phyloP scores from a whole-genome alignment of 2,888 invertebrate species.

The Ectemnius cavifrons region DNA sequence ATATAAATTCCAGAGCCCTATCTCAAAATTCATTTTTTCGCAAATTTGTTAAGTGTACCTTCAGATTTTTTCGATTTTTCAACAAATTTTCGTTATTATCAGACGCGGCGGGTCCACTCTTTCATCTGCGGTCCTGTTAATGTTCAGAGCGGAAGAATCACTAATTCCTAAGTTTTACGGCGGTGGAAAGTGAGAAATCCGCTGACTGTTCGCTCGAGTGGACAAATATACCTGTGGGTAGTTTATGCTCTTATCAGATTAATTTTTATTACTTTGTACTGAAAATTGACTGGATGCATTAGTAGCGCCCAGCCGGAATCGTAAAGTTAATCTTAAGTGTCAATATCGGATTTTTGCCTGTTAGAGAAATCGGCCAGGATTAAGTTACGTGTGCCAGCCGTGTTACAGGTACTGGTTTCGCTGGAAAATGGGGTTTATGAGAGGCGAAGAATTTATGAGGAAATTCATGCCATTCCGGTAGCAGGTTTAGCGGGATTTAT shows the following conservation, averaged over 20 bases:
- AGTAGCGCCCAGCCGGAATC: conserved; percentile 2
- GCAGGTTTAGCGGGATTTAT: conserved; percentile 3
- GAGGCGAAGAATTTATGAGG: not conserved
- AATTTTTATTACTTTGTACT: not conserved
- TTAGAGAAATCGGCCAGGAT: conserved; percentile 1
- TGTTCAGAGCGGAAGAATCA: too few species aligned
- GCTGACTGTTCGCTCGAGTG: too few species aligned
- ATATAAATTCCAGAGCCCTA: too few species aligned
- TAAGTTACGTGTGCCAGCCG: too few species aligned
- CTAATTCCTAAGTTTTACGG: too few species aligned
- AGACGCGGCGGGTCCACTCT: too few species aligned
- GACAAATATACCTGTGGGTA: not conserved
- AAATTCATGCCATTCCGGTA: not conserved
- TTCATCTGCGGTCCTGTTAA: too few species aligned
- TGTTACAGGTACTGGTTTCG: not conserved
- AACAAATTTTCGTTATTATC: too few species aligned
- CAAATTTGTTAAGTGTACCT: too few species aligned
- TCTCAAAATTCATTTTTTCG: too few species aligned
- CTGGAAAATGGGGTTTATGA: not conserved
- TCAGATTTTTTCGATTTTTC: too few species aligned
- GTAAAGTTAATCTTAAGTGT: conserved; percentile 6
- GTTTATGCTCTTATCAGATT: not conserved
- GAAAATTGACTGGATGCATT: conserved; percentile 1
- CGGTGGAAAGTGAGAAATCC: too few species aligned
- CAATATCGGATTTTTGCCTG: not conserved